Conservation (phyloP, 64 coral and sea anemone genomes). For the Actinia equina region DNA sequence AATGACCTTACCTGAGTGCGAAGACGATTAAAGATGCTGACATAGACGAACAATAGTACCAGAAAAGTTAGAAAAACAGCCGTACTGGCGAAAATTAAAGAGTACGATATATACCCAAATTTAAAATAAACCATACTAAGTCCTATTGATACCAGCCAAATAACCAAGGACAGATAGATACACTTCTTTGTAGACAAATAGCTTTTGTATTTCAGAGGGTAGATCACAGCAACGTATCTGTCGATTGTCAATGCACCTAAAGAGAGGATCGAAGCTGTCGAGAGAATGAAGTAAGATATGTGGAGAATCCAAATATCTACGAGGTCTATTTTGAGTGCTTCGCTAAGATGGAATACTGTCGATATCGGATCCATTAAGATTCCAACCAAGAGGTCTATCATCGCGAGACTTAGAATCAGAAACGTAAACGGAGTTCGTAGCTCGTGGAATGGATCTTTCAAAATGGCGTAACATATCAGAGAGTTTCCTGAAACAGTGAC, state of each 20-base stretch:
- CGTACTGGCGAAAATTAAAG: conserved; percentile 66
- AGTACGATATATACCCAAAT: conserved; percentile 52
- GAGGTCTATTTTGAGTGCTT: conserved; percentile 30
- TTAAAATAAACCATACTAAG: conserved; percentile 53
- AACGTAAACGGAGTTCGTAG: conserved; percentile 72
- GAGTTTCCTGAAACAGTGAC: conserved; percentile 60
- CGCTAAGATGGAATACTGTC: too few species aligned
- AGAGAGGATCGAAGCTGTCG: conserved; percentile 36
- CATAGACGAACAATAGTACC: conserved; percentile 62
- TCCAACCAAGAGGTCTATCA: conserved; percentile 60
- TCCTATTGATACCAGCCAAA: conserved; percentile 44
- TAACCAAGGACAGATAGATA: conserved; percentile 33
- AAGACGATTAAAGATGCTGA: conserved; percentile 49
- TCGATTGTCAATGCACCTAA: conserved; percentile 44
- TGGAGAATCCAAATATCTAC: conserved; percentile 45
- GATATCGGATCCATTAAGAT: conserved; percentile 46
- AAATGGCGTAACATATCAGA: conserved; percentile 65
- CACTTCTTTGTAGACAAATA: conserved; percentile 52
- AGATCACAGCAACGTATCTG: conserved; percentile 62
- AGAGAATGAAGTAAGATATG: conserved; percentile 46
- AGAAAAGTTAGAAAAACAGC: conserved; percentile 60
- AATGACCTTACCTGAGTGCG: conserved; percentile 30
- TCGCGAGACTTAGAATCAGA: neutral
- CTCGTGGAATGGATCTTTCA: conserved; percentile 67
- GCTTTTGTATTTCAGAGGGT: conserved; percentile 50